Evolutionary conservation across 2,797 vertebrate genomes (phyloP), one percentile per base, ranked within the genome.

Genomic region (Epinephelus malabaricus): DNA sequence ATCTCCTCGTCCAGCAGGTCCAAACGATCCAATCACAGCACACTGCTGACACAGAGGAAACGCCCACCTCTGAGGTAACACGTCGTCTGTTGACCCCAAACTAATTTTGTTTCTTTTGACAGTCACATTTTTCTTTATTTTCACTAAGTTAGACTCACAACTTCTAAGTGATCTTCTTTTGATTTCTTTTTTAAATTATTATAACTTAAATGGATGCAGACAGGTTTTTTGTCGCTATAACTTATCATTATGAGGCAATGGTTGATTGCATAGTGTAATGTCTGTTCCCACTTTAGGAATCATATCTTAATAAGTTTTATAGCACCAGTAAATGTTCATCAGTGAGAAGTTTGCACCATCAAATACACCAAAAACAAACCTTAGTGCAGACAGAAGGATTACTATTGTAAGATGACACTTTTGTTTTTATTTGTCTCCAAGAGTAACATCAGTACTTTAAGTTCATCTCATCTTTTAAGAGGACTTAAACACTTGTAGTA

Each of bases 1-100:
- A 99, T 94, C 96, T 99, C 84, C 92, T 99, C 71, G 97, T 98
- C 95, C 97, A 99, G 86, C 98, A 99, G 93, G 97, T 99, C 87
- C 97, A 98, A 91, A 98, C 97, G 0, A 97, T 99, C 94, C 97
- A 98, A 91, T 90, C 89, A 23, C 97, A 98, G 88, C 95, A 97
- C 69, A 94, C 82, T 13, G 94, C 95, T 18, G 95, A 96, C 78
- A 93, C 86, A 63, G 93, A 76, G 69, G 89, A 95, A 50, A 73
- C 94, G 53, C 93, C 97, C 79, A 96, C 95, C 66, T 91, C 94
- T 58, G 98, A 99, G 97, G 98, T 98, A 34, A 27, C 4, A 0
- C 13, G 1, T 47, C 17, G 2, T 54, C 21, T 46, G 18, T 50
- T 64, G 6, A 19, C 9, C 5, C 0, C 10, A 43, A 14, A 34